Evolutionary conservation across 64 coral and sea anemone genomes (phyloP).

Genomic region (Stylophora pistillata): DNA sequence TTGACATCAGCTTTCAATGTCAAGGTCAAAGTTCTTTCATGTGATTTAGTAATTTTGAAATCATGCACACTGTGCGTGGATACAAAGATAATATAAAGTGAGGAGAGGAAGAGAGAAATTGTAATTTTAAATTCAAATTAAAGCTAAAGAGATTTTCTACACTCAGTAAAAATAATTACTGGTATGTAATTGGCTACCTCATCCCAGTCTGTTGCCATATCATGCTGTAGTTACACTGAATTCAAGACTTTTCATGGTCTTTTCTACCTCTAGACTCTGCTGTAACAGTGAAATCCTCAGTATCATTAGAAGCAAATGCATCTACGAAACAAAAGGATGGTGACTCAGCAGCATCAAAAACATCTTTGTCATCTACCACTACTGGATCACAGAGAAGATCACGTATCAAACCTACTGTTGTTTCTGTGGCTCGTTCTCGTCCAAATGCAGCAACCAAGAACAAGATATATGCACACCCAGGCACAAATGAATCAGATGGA

Average conservation of each 20-base stretch:
- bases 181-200: too few relatives aligned
- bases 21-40: too few relatives aligned
- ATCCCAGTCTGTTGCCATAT: too few relatives aligned
- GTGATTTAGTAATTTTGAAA: too few relatives aligned
- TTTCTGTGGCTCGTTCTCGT: slow-evolving; percentile 5
- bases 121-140: too few relatives aligned
- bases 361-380: neutral
- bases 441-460: neutral
- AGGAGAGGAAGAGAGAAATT: too few relatives aligned
- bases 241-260: neutral
- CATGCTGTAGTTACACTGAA: too few relatives aligned
- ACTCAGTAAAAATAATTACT: too few relatives aligned
- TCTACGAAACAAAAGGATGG: neutral
- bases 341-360: neutral
- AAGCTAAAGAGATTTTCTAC: too few relatives aligned
- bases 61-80: too few relatives aligned
- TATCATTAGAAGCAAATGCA: neutral
- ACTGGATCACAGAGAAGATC: neutral
- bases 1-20: too few relatives aligned
- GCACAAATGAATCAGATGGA: neutral
- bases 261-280: neutral
- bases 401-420: slow-evolving; percentile 25
- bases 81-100: too few relatives aligned
- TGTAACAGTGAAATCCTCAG: neutral
- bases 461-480: neutral